A percentile compares a stretch with the other conserved stretches of the same genome.
Conservation (phyloP, 2,797 vertebrate genomes). For the Synaphobranchus kaupii region DNA sequence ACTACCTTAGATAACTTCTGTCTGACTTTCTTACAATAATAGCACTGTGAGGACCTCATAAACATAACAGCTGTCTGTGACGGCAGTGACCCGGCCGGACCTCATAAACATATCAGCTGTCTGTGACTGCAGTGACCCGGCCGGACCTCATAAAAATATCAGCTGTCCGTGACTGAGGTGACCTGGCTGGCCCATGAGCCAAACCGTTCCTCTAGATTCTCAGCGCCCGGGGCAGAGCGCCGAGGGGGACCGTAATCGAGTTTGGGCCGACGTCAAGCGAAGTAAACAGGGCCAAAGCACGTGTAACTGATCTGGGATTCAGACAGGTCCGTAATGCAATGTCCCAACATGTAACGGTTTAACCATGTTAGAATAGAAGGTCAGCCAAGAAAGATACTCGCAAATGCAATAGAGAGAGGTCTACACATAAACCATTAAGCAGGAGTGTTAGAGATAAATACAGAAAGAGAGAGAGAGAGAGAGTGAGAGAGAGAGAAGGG, state of each 20-base stretch:
- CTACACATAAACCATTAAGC: not conserved
- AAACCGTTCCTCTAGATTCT: not conserved
- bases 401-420: not conserved
- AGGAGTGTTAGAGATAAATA: not conserved
- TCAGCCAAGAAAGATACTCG: conserved; percentile 13
- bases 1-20: not conserved
- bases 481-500: too few species aligned
- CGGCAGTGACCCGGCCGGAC: too few species aligned
- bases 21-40: not conserved
- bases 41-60: not conserved
- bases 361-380: conserved; percentile 27
- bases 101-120: not conserved
- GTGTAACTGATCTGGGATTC: conserved; percentile 14
- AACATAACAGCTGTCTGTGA: not conserved
- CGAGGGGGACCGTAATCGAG: not conserved
- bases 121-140: too few species aligned
- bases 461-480: too few species aligned
- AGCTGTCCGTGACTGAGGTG: not conserved
- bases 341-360: conserved; percentile 26
- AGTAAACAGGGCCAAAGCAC: conserved; percentile 8
- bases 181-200: not conserved
- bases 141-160: not conserved
- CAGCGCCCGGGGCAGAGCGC: not conserved
- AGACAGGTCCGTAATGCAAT: conserved; percentile 23
- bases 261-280: not conserved